These are phyloP conservation scores for Dasypus novemcinctus DNA, from an alignment of 2,113 vertebrate species.

Conservation along the genomic window DNA sequence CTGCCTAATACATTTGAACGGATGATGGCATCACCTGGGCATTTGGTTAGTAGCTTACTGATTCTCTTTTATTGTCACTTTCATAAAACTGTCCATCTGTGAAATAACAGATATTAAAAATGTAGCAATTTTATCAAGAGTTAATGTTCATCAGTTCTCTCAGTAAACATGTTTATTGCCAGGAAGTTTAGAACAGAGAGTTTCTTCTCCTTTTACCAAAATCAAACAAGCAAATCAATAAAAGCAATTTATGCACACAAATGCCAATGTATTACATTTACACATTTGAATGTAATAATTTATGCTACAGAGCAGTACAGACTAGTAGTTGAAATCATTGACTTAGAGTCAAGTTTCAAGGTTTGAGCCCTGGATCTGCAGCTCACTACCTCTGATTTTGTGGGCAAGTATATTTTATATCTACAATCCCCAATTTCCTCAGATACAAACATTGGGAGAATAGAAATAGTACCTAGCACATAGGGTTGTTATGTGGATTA, in stretches of 20 bases:
- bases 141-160: not conserved
- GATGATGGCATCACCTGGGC: not conserved
- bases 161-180: not conserved
- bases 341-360: not conserved
- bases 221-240: not conserved
- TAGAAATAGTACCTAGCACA: not conserved
- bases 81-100: conserved; percentile 38
- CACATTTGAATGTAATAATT: not conserved
- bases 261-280: not conserved
- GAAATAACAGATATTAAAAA: conserved; percentile 39
- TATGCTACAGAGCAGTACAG: not conserved
- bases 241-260: not conserved
- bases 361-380: not conserved
- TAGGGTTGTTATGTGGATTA: no score
- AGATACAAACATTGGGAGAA: conserved; percentile 42
- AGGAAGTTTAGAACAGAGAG: not conserved
- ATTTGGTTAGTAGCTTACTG: not conserved
- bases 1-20: not conserved
- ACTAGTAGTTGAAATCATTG: not conserved
- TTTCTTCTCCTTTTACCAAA: conserved; percentile 29
- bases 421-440: not conserved
- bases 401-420: conserved; percentile 35
- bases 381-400: not conserved
- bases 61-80: conserved; percentile 44
- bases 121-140: conserved; percentile 14